Percentiles rank a stretch among this genome's conserved stretches.
Conservation (phyloP, 2,888 invertebrate species). For the Clunio marinus region DNA sequence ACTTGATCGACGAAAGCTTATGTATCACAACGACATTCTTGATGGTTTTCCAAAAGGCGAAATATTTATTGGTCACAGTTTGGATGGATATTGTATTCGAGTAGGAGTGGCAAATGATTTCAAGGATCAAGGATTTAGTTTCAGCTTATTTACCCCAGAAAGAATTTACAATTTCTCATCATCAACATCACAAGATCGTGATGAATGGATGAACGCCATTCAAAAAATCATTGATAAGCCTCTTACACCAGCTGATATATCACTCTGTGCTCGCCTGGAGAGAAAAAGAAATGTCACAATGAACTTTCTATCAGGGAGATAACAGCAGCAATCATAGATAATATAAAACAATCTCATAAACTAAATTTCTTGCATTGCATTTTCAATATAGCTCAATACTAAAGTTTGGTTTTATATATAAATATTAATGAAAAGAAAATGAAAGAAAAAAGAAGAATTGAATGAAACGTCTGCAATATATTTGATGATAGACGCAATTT, state of each 20-base stretch:
- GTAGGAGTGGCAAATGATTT: conserved; percentile 64
- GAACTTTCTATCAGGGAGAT: conserved; percentile 72
- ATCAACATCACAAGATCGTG: conserved; percentile 68
- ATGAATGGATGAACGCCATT: conserved; percentile 74
- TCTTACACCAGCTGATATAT: conserved; percentile 72
- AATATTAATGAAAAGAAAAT: no score
- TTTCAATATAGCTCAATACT: conserved; percentile 23
- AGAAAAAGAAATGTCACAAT: conserved; percentile 69
- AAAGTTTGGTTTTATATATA: not conserved
- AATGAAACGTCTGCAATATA: not conserved
- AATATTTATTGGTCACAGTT: conserved; percentile 69
- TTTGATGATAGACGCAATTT: not conserved
- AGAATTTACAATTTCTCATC: conserved; percentile 73
- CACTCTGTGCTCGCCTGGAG: conserved; percentile 66
- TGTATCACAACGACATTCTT: conserved; percentile 85
- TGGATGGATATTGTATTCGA: conserved; percentile 71
- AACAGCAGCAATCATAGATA: no score
- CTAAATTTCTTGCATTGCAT: not conserved
- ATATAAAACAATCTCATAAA: conserved; percentile 9
- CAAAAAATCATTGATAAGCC: conserved; percentile 70
- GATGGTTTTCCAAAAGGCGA: conserved; percentile 88
- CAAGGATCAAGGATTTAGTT: conserved; percentile 73
- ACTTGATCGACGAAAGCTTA: conserved; percentile 80
- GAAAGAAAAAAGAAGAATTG: not conserved
- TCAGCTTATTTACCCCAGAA: conserved; percentile 77